phyloP scores from a whole-genome alignment of 2,797 vertebrate genomes.

The Ceyx erithaca region DNA sequence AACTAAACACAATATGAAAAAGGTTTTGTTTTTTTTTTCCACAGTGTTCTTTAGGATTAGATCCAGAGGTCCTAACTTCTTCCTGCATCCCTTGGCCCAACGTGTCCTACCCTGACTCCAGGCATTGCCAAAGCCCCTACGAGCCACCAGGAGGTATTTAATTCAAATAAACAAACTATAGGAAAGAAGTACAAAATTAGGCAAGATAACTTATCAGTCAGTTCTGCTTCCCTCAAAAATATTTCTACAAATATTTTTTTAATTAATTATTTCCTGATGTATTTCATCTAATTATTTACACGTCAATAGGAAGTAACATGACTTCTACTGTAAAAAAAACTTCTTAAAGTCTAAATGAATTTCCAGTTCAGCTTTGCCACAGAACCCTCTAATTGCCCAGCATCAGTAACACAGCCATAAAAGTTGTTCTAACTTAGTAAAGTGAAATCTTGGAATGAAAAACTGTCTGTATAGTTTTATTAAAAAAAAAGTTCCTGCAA shows the following conservation, averaged over 20 bases:
- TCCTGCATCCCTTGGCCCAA: background rate
- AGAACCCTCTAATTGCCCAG: background rate
- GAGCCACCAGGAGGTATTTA: background rate
- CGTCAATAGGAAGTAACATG: background rate
- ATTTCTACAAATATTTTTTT: background rate
- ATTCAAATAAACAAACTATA: background rate
- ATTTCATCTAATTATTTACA: background rate
- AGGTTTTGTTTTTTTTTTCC: accelerated
- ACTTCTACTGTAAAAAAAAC: background rate
- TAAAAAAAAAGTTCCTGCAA: background rate
- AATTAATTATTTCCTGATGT: background rate
- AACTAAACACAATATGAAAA: background rate
- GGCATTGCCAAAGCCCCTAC: background rate
- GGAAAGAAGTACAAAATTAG: background rate
- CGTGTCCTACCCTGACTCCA: background rate
- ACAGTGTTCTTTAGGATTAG: background rate
- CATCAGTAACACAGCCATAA: background rate
- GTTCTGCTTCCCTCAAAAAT: background rate
- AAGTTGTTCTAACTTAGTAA: background rate
- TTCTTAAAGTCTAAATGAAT: background rate
- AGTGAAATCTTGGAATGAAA: background rate
- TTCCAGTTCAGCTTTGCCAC: background rate
- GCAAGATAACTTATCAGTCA: background rate
- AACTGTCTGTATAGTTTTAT: background rate
- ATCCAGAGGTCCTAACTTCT: background rate